These are phyloP conservation scores for Morone saxatilis DNA, from an alignment of 2,113 vertebrate genomes.

Conservation along the genomic window DNA sequence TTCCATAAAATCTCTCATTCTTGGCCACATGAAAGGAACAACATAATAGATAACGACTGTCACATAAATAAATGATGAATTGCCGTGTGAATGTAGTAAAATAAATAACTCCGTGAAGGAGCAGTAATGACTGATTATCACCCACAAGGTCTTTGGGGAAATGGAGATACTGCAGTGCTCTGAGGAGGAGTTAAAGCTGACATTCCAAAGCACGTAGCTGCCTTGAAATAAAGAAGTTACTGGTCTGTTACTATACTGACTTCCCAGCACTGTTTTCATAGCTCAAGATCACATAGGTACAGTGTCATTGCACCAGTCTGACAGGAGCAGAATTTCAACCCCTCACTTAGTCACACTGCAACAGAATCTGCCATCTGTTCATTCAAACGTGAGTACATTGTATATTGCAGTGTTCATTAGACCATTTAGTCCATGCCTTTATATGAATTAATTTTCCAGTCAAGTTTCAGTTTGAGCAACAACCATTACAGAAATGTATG, in stretches of 20 bases:
- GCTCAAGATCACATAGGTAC: conserved; percentile 21
- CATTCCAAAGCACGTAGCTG: conserved; percentile 30
- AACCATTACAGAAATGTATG: neutral
- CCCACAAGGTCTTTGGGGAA: conserved; percentile 68
- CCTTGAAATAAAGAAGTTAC: conserved; percentile 19
- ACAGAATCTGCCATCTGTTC: conserved; percentile 6
- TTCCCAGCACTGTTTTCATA: conserved; percentile 13
- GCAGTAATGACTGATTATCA: conserved; percentile 71
- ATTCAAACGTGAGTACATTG: neutral
- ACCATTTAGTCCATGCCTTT: conserved; percentile 15
- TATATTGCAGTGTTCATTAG: conserved; percentile 24
- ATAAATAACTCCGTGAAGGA: conserved; percentile 62
- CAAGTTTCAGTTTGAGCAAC: neutral
- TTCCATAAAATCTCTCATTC: conserved; percentile 81
- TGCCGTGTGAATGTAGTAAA: conserved; percentile 57
- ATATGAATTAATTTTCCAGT: conserved; percentile 9
- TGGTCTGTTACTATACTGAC: conserved; percentile 30
- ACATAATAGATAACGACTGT: conserved; percentile 78
- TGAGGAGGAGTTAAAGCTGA: conserved; percentile 51
- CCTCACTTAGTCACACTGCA: conserved; percentile 24
- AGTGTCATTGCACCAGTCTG: neutral
- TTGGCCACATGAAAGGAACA: conserved; percentile 72
- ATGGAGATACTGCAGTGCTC: conserved; percentile 43
- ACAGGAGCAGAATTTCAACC: conserved; percentile 22
- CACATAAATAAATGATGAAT: conserved; percentile 80